Evolutionary conservation across 2,113 vertebrate genomes (phyloP).

Genomic region (Hippocampus mohnikei): DNA sequence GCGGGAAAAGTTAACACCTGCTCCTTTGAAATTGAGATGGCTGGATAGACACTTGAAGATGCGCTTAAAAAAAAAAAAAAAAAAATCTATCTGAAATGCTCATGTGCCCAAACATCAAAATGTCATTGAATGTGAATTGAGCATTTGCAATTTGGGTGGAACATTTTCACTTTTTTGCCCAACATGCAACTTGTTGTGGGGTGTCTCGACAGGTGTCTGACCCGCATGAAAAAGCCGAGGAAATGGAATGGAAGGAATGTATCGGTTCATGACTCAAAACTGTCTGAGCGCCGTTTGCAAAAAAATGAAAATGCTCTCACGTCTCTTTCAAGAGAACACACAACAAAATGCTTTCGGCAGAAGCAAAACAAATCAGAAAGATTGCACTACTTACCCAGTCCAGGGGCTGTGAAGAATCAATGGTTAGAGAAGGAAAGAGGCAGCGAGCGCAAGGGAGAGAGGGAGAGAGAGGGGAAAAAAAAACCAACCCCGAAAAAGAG

Average conservation of each 20-base stretch:
- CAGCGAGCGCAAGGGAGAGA: constrained; percentile 46
- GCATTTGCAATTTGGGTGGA: constrained; percentile 50
- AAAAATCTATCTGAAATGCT: constrained; percentile 21
- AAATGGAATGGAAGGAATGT: background rate
- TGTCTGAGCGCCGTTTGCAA: no score
- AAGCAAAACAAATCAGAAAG: constrained; percentile 69
- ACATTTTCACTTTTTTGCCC: constrained; percentile 58
- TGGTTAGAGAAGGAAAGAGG: constrained; percentile 64
- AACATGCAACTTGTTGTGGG: background rate
- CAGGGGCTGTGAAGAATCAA: constrained; percentile 67
- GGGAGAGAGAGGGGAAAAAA: constrained; percentile 49
- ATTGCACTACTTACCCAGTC: constrained; percentile 79
- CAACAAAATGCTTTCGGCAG: constrained; percentile 34
- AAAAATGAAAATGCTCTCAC: constrained; percentile 62
- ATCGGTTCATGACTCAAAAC: background rate
- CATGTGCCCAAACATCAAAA: constrained; percentile 8
- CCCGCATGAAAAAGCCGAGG: background rate
- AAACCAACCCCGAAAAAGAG: constrained; percentile 31
- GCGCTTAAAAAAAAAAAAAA: constrained; percentile 14
- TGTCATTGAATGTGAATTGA: background rate
- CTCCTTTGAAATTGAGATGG: constrained; percentile 14
- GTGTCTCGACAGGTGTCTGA: background rate
- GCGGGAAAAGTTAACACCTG: constrained; percentile 19
- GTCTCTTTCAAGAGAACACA: constrained; percentile 20
- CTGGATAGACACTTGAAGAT: constrained; percentile 1